phyloP scores from a whole-genome alignment of 1,140 invertebrate genomes.

The Magallana angulata region DNA sequence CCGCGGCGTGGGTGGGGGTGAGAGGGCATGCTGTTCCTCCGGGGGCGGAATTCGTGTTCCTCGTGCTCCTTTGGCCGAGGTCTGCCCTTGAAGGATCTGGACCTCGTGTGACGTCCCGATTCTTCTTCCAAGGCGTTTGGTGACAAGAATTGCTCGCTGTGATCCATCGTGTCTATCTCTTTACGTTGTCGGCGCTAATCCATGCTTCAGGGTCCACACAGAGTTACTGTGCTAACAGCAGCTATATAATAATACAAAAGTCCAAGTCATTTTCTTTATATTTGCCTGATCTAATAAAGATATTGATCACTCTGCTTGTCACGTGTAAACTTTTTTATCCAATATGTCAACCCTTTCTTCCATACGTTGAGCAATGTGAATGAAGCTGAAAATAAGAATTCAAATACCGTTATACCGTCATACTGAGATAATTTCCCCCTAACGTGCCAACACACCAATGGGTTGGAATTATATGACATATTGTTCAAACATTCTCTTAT shows the following conservation, averaged over 20 bases:
- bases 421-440: background rate
- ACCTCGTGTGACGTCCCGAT: constrained; percentile 39
- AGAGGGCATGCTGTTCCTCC: constrained; percentile 65
- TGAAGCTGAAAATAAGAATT: constrained; percentile 12
- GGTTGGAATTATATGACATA: background rate
- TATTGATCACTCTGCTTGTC: constrained; percentile 27
- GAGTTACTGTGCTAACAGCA: background rate
- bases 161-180: constrained; percentile 24
- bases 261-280: constrained; percentile 22
- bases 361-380: background rate
- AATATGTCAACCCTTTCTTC: constrained; percentile 21
- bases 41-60: constrained; percentile 55
- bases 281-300: constrained; percentile 36
- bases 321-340: constrained; percentile 17
- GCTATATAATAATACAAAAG: background rate
- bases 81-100: constrained; percentile 57
- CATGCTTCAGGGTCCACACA: background rate
- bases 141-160: constrained; percentile 46
- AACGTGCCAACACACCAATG: background rate
- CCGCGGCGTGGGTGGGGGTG: constrained; percentile 12
- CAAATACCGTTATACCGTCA: background rate
- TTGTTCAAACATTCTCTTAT: background rate
- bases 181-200: background rate
- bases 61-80: constrained; percentile 48
- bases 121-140: constrained; percentile 38